phyloP scores from a whole-genome alignment of 2,797 vertebrate species.

The Lacerta agilis region DNA sequence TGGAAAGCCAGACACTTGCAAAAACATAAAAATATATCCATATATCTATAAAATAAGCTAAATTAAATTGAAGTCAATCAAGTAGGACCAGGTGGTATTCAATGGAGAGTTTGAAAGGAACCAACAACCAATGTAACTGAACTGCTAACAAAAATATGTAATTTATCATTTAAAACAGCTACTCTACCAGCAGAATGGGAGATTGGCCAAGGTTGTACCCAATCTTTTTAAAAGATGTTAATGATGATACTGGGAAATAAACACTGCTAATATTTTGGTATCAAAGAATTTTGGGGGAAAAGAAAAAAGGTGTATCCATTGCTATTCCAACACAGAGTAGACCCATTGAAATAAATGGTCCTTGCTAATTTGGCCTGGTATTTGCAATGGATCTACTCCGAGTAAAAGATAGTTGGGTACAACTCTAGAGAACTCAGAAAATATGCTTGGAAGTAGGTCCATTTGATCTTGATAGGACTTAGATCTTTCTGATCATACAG shows the following conservation, averaged over 20 bases:
- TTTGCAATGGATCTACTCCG: too few relatives aligned
- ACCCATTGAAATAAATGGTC: too few relatives aligned
- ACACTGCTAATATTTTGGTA: constrained; percentile 43
- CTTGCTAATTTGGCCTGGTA: too few relatives aligned
- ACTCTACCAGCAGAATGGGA: constrained; percentile 46
- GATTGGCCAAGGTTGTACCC: constrained; percentile 57
- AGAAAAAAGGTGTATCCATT: constrained; percentile 15
- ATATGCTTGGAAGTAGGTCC: neutral
- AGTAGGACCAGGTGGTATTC: constrained; percentile 67
- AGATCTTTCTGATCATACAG: too few relatives aligned
- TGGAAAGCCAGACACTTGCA: constrained; percentile 45
- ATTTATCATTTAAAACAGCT: constrained; percentile 66
- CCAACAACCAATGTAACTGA: constrained; percentile 60
- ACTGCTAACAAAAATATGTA: constrained; percentile 70
- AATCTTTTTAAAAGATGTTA: constrained; percentile 65
- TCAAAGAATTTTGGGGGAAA: constrained; percentile 36
- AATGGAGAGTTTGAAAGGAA: constrained; percentile 66
- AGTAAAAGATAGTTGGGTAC: too few relatives aligned
- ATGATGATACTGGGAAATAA: constrained; percentile 66
- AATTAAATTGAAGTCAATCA: constrained; percentile 67
- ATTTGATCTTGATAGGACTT: too few relatives aligned
- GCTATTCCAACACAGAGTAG: neutral
- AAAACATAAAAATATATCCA: constrained; percentile 59
- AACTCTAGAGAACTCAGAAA: constrained; percentile 6
- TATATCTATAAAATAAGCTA: constrained; percentile 59